Percentiles rank a stretch among this genome's conserved stretches.
Evolutionary conservation across 2,113 vertebrate species (phyloP).

Genomic region (Phalacrocorax aristotelis): DNA sequence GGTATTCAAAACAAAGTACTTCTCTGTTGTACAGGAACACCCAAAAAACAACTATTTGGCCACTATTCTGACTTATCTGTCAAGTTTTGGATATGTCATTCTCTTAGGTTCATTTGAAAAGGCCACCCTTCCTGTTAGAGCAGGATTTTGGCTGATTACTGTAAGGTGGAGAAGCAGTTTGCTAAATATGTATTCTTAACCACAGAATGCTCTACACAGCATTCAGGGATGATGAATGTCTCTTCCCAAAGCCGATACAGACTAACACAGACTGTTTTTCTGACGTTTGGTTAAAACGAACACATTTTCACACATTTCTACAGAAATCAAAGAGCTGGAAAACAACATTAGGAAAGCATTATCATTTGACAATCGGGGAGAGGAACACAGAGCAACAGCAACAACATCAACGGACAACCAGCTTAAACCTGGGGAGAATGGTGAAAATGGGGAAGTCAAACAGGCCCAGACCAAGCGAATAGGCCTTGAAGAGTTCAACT

Average conservation of each 20-base stretch:
- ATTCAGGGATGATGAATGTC: not conserved
- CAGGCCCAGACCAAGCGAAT: slow-evolving; percentile 83
- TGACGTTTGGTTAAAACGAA: not conserved
- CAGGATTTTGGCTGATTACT: not conserved
- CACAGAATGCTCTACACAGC: not conserved
- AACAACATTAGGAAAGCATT: slow-evolving; percentile 91
- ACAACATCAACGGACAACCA: slow-evolving; percentile 76
- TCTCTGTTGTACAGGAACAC: slow-evolving; percentile 15
- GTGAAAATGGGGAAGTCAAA: slow-evolving; percentile 90
- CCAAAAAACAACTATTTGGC: slow-evolving; percentile 13
- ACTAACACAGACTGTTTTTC: not conserved
- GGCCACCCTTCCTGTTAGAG: slow-evolving; percentile 20
- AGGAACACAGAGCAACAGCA: slow-evolving; percentile 84
- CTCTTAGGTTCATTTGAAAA: slow-evolving; percentile 30
- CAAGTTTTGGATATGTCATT: not conserved
- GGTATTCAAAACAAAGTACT: slow-evolving; percentile 5
- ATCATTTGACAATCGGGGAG: slow-evolving; percentile 90
- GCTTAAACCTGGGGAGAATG: slow-evolving; percentile 76
- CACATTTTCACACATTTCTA: not conserved
- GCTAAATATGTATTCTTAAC: not conserved
- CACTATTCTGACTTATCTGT: slow-evolving; percentile 9
- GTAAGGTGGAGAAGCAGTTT: slow-evolving; percentile 28
- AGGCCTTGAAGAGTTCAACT: slow-evolving; percentile 92
- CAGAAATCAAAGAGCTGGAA: slow-evolving; percentile 92
- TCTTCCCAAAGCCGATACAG: not conserved